Evolutionary conservation across 1,140 invertebrate genomes (phyloP).

Genomic region (Sitophilus oryzae): DNA sequence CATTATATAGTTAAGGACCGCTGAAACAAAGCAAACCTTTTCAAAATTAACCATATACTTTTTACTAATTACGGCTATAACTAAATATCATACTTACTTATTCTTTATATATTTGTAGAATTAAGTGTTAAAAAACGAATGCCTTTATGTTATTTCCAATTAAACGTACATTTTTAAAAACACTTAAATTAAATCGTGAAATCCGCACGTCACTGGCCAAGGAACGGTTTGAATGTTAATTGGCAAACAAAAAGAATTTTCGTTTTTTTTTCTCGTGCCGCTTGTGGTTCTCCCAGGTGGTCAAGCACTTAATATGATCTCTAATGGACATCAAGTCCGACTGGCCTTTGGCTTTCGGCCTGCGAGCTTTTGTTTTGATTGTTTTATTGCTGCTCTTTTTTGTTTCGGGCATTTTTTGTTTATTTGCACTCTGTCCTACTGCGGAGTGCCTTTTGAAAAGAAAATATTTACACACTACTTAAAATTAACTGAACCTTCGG

Average conservation of each 20-base stretch:
- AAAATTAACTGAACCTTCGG: no score
- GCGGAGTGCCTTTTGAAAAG: constrained; percentile 7
- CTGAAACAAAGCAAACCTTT: no score
- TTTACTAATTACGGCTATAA: no score
- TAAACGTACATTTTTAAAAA: no score
- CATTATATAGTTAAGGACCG: no score
- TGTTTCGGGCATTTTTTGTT: constrained; percentile 14
- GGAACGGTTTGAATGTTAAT: constrained; percentile 21
- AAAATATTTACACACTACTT: constrained; percentile 16
- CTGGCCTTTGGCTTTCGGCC: constrained; percentile 19
- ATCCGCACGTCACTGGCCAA: not conserved
- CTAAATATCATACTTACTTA: no score
- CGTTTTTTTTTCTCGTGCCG: constrained; percentile 17
- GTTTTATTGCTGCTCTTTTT: constrained; percentile 24
- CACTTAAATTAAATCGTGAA: no score
- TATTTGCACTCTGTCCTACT: constrained; percentile 14
- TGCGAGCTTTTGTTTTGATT: constrained; percentile 26
- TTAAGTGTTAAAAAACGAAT: no score
- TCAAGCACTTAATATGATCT: constrained; percentile 30
- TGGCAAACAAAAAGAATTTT: constrained; percentile 29
- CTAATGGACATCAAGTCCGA: constrained; percentile 24
- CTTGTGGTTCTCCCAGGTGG: constrained; percentile 31
- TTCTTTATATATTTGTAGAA: no score
- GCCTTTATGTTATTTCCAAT: no score
- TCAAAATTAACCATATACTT: no score